Evolutionary conservation across 2,888 invertebrate genomes (phyloP).

Genomic region (Dexiosoma caninum): DNA sequence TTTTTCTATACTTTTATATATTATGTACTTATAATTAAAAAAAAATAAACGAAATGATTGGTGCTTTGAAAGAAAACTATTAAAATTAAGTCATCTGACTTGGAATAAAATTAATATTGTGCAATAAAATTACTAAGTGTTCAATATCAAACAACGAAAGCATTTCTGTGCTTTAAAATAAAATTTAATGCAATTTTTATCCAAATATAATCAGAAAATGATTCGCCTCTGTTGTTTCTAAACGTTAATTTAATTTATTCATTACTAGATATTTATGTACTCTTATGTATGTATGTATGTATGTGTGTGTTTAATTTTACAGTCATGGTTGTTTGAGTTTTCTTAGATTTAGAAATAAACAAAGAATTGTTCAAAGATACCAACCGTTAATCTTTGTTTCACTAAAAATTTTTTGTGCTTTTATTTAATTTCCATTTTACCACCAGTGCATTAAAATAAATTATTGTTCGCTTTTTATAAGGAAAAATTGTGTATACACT

Average conservation of each 20-base stretch:
- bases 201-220: too few relatives aligned
- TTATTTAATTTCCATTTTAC: neutral
- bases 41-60: slow-evolving; percentile 5
- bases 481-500: too few relatives aligned
- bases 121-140: neutral
- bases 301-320: neutral
- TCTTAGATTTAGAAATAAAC: slow-evolving; percentile 9
- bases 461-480: too few relatives aligned
- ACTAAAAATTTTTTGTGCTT: neutral
- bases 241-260: neutral
- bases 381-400: slow-evolving; percentile 22
- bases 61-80: slow-evolving; percentile 5
- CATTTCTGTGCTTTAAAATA: neutral
- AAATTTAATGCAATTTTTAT: slow-evolving; percentile 6
- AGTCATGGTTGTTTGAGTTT: slow-evolving; percentile 45
- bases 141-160: slow-evolving; percentile 5
- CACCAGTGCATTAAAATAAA: too few relatives aligned
- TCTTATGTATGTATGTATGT: neutral
- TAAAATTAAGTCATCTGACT: neutral
- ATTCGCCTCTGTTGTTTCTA: neutral
- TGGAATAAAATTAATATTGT: neutral
- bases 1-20: slow-evolving; percentile 15
- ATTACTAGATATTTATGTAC: neutral
- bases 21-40: slow-evolving; percentile 2
- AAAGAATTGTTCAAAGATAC: neutral